Conservation (phyloP, 2,888 invertebrate genomes). For the Andrena praecox region DNA sequence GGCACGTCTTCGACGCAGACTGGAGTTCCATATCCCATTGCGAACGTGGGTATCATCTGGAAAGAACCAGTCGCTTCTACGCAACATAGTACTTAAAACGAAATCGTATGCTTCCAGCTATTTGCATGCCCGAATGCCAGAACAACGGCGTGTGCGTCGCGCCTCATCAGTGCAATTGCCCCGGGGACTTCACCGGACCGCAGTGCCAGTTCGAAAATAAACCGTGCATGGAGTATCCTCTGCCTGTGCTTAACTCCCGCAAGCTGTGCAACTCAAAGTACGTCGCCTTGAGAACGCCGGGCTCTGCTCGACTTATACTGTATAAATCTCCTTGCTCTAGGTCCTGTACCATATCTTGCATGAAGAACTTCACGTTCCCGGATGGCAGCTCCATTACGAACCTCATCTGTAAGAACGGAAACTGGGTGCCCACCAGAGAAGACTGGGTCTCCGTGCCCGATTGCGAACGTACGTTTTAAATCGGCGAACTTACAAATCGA, state of each 20-base stretch:
- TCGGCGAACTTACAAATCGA: not conserved
- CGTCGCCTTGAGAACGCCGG: slow-evolving; percentile 76
- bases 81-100: not conserved
- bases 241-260: slow-evolving; percentile 88
- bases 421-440: slow-evolving; percentile 89
- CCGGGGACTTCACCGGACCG: slow-evolving; percentile 90
- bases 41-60: slow-evolving; percentile 86
- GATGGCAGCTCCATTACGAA: slow-evolving; percentile 90
- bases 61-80: not conserved
- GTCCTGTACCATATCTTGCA: slow-evolving; percentile 89
- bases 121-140: slow-evolving; percentile 91
- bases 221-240: slow-evolving; percentile 89
- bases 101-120: slow-evolving; percentile 86
- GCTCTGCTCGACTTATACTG: not conserved
- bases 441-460: slow-evolving; percentile 89
- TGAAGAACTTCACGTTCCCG: slow-evolving; percentile 89
- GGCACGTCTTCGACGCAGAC: slow-evolving; percentile 85
- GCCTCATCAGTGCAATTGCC: slow-evolving; percentile 92
- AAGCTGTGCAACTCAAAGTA: slow-evolving; percentile 89
- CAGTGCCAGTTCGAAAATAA: slow-evolving; percentile 91
- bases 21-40: slow-evolving; percentile 87
- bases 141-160: slow-evolving; percentile 93
- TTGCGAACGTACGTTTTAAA: slow-evolving; percentile 88
- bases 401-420: slow-evolving; percentile 89
- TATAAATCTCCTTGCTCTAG: slow-evolving; percentile 82